Percentiles rank a stretch among this genome's conserved stretches.
These are phyloP conservation scores for Carettochelys insculpta DNA, from an alignment of 2,113 vertebrate species.

Conservation along the genomic window DNA sequence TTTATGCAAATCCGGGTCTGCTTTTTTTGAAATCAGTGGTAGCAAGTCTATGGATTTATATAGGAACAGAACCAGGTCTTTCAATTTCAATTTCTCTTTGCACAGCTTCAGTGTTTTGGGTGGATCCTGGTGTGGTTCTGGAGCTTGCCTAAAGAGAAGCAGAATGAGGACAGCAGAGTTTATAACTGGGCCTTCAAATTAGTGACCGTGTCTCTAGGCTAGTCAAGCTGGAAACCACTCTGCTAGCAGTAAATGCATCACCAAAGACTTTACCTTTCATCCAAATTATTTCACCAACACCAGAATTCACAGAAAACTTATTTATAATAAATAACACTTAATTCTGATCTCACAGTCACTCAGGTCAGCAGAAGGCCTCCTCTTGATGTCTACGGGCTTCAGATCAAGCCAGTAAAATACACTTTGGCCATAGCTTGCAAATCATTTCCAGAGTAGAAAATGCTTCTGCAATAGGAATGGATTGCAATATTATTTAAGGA, in stretches of 20 bases:
- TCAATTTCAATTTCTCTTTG: background rate
- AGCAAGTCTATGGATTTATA: background rate
- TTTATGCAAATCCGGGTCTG: background rate
- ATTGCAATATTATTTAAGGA: conserved; percentile 27
- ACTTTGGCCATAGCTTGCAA: background rate
- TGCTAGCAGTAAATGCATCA: background rate
- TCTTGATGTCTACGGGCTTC: background rate
- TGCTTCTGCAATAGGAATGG: conserved; percentile 17
- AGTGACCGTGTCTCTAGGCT: background rate
- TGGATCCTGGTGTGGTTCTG: background rate
- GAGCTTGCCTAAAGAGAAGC: background rate
- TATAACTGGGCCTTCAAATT: background rate
- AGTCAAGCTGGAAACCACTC: conserved; percentile 9
- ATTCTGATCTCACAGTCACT: too few species aligned
- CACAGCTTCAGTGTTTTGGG: background rate
- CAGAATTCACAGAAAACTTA: conserved; percentile 14
- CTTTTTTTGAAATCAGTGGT: background rate
- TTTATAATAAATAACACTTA: background rate
- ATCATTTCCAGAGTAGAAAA: background rate
- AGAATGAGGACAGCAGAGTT: background rate
- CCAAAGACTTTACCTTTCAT: conserved; percentile 13
- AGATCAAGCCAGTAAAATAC: background rate
- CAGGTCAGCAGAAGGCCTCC: background rate
- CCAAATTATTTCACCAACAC: conserved; percentile 6
- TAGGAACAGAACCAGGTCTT: background rate